Evolutionary conservation across 2,888 invertebrate genomes (phyloP).

Genomic region (Alitta virens): DNA sequence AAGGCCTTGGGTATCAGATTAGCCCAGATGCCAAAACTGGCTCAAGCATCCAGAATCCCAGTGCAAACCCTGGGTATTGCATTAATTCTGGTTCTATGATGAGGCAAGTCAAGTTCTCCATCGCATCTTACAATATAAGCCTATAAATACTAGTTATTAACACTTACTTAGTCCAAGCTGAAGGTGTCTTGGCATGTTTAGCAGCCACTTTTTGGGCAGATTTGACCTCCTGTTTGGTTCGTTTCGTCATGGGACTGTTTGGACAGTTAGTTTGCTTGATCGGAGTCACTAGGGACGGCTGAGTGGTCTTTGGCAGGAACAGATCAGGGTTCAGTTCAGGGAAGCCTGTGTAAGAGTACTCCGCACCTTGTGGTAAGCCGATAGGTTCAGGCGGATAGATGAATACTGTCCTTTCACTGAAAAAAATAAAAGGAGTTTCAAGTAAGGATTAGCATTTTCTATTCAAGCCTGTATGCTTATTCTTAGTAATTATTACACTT

Average conservation of each 20-base stretch:
- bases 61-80: too few relatives aligned
- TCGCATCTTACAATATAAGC: too few relatives aligned
- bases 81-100: too few relatives aligned
- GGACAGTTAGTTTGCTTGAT: conserved; percentile 57
- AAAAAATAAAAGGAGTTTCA: too few relatives aligned
- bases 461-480: neutral
- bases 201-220: conserved; percentile 78
- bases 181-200: conserved; percentile 69
- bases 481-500: too few relatives aligned
- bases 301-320: conserved; percentile 49
- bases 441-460: conserved; percentile 6
- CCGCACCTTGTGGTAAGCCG: conserved; percentile 46
- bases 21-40: too few relatives aligned
- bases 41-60: too few relatives aligned
- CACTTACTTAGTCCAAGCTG: conserved; percentile 84
- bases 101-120: too few relatives aligned
- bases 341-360: conserved; percentile 43
- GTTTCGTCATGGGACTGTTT: conserved; percentile 80
- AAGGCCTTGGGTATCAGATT: too few relatives aligned
- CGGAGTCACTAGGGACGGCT: neutral
- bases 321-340: conserved; percentile 56
- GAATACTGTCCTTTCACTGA: conserved; percentile 89
- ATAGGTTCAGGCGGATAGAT: conserved; percentile 86
- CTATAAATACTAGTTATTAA: too few relatives aligned
- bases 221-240: conserved; percentile 94